These are phyloP conservation scores for Diarsia mendica DNA, from an alignment of 2,888 invertebrate species.

Conservation along the genomic window DNA sequence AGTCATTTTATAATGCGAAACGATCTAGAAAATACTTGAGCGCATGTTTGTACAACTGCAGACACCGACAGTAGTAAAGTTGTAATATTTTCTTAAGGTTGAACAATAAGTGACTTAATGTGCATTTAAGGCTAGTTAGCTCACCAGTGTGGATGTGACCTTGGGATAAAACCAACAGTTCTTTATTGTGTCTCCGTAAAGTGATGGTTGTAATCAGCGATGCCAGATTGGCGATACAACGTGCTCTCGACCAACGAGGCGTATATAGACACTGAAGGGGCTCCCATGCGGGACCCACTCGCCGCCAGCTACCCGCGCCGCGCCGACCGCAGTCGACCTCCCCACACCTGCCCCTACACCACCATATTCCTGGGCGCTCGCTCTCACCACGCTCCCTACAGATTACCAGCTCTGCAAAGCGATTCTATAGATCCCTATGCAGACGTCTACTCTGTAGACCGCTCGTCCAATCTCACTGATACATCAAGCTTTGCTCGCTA, in stretches of 20 bases:
- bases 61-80: slow-evolving; percentile 79
- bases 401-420: slow-evolving; percentile 80
- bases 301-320: slow-evolving; percentile 89
- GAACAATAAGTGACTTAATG: slow-evolving; percentile 75
- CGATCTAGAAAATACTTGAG: slow-evolving; percentile 46
- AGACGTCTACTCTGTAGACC: slow-evolving; percentile 86
- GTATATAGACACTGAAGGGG: slow-evolving; percentile 82
- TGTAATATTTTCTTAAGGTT: slow-evolving; percentile 68
- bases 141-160: slow-evolving; percentile 61
- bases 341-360: slow-evolving; percentile 87
- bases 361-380: slow-evolving; percentile 85
- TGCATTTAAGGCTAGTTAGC: slow-evolving; percentile 56
- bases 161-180: slow-evolving; percentile 70
- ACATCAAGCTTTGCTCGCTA: slow-evolving; percentile 88
- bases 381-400: slow-evolving; percentile 77
- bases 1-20: slow-evolving; percentile 36
- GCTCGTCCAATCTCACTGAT: slow-evolving; percentile 87
- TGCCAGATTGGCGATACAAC: slow-evolving; percentile 90
- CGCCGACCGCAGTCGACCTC: slow-evolving; percentile 87
- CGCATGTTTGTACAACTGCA: slow-evolving; percentile 77
- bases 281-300: slow-evolving; percentile 80
- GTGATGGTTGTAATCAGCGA: slow-evolving; percentile 85
- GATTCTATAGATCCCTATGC: slow-evolving; percentile 85
- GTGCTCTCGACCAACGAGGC: slow-evolving; percentile 89
- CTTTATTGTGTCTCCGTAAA: slow-evolving; percentile 71